These are phyloP conservation scores for Rhipidura dahli DNA, from an alignment of 2,113 vertebrate species.

Conservation along the genomic window DNA sequence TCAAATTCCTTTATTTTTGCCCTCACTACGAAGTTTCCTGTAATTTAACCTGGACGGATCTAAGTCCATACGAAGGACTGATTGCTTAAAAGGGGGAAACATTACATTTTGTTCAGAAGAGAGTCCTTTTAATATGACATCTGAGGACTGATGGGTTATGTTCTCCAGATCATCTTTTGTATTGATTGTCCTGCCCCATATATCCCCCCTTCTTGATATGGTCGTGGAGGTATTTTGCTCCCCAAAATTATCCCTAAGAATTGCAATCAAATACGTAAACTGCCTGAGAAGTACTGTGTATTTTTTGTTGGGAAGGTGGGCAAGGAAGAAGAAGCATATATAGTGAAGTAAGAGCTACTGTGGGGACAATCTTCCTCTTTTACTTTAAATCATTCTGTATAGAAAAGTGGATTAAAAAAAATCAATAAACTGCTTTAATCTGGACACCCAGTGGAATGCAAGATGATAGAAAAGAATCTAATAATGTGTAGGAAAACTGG, in stretches of 20 bases:
- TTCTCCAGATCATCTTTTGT: neutral
- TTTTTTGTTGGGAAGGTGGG: neutral
- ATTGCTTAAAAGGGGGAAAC: neutral
- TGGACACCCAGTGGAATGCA: neutral
- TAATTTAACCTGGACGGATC: neutral
- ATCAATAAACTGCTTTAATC: neutral
- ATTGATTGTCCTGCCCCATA: fast-evolving
- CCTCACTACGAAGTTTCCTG: neutral
- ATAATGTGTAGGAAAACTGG: neutral
- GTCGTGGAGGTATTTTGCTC: neutral
- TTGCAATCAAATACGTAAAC: neutral
- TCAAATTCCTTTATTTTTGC: neutral
- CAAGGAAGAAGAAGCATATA: neutral
- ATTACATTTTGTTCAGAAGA: neutral
- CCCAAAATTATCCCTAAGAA: neutral
- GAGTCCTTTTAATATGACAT: neutral
- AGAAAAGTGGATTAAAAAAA: neutral
- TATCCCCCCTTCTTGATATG: neutral
- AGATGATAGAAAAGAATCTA: neutral
- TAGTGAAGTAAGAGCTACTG: neutral
- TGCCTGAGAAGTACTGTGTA: neutral
- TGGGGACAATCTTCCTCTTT: neutral
- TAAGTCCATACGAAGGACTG: neutral
- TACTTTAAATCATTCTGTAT: neutral
- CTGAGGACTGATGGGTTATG: neutral